Conservation (phyloP, 1,140 invertebrate species). For the Trichoplusia ni region DNA sequence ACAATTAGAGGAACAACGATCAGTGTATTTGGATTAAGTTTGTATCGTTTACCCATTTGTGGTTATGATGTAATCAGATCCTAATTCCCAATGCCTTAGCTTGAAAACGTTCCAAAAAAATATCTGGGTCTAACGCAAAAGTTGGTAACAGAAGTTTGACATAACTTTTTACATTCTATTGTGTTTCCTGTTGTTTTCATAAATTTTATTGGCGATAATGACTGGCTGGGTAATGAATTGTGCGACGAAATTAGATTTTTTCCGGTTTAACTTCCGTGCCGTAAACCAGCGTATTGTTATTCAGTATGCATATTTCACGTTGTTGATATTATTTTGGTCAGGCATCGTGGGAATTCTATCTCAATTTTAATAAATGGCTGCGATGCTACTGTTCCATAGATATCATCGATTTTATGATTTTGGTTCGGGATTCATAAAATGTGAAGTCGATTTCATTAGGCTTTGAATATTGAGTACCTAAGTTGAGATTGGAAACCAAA, state of each 20-base stretch:
- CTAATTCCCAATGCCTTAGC: conserved; percentile 1
- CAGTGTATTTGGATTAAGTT: conserved; percentile 1
- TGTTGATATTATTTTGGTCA: conserved; percentile 5
- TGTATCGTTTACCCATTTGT: conserved; percentile 6
- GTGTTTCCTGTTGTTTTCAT: neutral
- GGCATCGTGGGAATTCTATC: conserved; percentile 8
- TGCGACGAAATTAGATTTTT: neutral
- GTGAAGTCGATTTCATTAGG: conserved; percentile 7
- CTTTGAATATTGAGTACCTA: conserved; percentile 10
- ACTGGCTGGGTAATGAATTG: neutral
- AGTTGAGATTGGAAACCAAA: neutral
- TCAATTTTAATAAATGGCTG: conserved; percentile 12
- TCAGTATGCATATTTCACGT: neutral
- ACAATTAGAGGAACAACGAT: conserved; percentile 4
- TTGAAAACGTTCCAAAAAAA: conserved; percentile 14
- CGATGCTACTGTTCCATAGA: neutral
- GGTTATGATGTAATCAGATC: conserved; percentile 16
- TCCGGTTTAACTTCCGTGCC: neutral
- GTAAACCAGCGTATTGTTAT: neutral
- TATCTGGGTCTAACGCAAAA: neutral
- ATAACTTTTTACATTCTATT: conserved; percentile 8
- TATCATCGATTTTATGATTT: conserved; percentile 9
- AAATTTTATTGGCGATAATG: conserved; percentile 6
- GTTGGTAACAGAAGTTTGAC: conserved; percentile 8
- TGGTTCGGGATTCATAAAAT: conserved; percentile 8